These are phyloP conservation scores for Zeugodacus cucurbitae DNA, from an alignment of 1,140 invertebrate species.

Conservation along the genomic window DNA sequence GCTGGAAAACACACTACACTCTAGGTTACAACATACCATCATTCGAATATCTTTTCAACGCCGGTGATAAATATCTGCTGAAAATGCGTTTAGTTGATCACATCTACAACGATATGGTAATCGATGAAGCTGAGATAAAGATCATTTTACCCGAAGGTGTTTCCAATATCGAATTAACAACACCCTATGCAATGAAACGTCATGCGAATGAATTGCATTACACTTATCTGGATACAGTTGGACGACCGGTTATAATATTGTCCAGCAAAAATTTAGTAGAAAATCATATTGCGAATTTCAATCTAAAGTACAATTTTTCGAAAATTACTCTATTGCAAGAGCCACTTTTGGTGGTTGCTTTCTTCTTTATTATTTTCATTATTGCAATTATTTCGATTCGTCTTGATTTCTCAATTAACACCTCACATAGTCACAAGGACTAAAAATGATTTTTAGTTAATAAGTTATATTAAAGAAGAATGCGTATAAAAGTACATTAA, in stretches of 20 bases:
- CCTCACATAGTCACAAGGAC: conserved; percentile 67
- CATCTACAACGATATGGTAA: conserved; percentile 95
- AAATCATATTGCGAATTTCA: conserved; percentile 94
- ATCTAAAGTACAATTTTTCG: conserved; percentile 91
- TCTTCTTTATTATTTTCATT: conserved; percentile 91
- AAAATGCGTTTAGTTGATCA: conserved; percentile 96
- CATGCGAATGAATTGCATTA: conserved; percentile 82
- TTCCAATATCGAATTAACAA: conserved; percentile 81
- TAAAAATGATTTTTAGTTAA: conserved; percentile 51
- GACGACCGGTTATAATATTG: conserved; percentile 88
- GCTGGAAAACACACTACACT: conserved; percentile 98
- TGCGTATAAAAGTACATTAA: neutral
- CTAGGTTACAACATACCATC: conserved; percentile 98
- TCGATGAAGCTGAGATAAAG: conserved; percentile 90
- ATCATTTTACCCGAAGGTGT: conserved; percentile 96
- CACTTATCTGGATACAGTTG: conserved; percentile 96
- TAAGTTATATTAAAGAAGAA: neutral
- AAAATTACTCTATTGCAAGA: conserved; percentile 89
- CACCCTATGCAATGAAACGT: conserved; percentile 85
- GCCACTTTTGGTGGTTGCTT: conserved; percentile 87
- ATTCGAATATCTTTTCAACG: conserved; percentile 92
- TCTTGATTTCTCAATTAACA: conserved; percentile 91
- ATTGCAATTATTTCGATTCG: conserved; percentile 94
- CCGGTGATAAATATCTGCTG: conserved; percentile 83
- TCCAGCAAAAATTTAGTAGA: conserved; percentile 93